Evolutionary conservation across 2,797 vertebrate genomes (phyloP).

Genomic region (Luscinia megarhynchos): DNA sequence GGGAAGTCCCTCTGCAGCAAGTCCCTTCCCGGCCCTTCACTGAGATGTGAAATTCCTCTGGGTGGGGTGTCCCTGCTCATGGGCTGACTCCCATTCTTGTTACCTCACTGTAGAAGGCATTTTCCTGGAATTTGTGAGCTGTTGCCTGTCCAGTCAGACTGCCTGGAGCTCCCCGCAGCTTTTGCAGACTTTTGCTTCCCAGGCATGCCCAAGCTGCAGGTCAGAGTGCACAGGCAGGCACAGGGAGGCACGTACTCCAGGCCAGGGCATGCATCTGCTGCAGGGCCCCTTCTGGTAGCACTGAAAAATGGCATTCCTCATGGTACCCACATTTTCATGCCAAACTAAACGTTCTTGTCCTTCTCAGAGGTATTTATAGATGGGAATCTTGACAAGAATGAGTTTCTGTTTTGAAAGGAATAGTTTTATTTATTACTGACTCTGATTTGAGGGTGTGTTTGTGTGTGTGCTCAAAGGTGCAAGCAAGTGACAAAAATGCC

Average conservation of each 20-base stretch:
- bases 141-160: not conserved
- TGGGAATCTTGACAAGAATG: conserved; percentile 77
- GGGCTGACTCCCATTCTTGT: not conserved
- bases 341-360: conserved; percentile 77
- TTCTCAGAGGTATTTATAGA: conserved; percentile 77
- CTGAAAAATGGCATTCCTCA: conserved; percentile 55
- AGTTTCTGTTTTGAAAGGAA: conserved; percentile 73
- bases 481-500: conserved; percentile 23
- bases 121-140: not conserved
- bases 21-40: not conserved
- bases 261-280: not conserved
- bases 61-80: not conserved
- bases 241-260: not conserved
- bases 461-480: conserved; percentile 4
- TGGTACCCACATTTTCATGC: conserved; percentile 68
- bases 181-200: not conserved
- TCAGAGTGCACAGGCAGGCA: not conserved
- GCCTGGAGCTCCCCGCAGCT: not conserved
- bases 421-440: conserved; percentile 53
- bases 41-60: not conserved
- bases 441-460: not conserved
- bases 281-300: conserved; percentile 48
- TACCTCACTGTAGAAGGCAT: not conserved
- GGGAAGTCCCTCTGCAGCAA: conserved; percentile 2
- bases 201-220: not conserved